Evolutionary conservation across 2,888 invertebrate species (phyloP), one percentile per base, ranked within the genome.

Genomic region (Athripsodes cinereus): DNA sequence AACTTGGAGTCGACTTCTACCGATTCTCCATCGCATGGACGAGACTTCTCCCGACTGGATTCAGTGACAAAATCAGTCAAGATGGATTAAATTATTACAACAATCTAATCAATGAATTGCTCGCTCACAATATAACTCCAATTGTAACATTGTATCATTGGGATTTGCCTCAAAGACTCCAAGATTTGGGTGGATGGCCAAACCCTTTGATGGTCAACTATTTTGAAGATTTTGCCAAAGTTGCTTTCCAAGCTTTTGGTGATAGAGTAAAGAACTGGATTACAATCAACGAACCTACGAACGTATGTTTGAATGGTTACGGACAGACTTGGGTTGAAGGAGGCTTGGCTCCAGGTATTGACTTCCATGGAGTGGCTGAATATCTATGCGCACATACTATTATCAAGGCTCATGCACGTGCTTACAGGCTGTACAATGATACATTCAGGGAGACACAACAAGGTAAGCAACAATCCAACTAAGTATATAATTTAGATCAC

Each of bases 11-110:
- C 1, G 65, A 73, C 57, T 78, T 75, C 68, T 85, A 84, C 69
- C 72, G 85, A 19, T 81, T 85, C 67, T 85, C 84, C 0, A 69
- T 85, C 16, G 81, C 86, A 58, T 88, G 88, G 88, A 70, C 86
- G 0, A 74, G 88, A 65, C 76, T 89, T 21, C 68, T 88, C 44
- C 87, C 87, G 0, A 78, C 72, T 56, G 87, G 84, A 10, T 70
- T 78, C 52, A 44, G 55, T 13, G 56, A 63, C 47, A 57, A 58
- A 40, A 53, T 61, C 55, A 71, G 67, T 60, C 65, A 71, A 46
- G 71, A 69, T 2, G 83, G 81, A 2, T 65, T 83, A 35, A 69
- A 73, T 35, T 86, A 86, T 70, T 88, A 88, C 72, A 80, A 78
- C 54, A 72, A 78, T 48, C 67, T 89, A 19, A 75, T 87, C n/a